Evolutionary conservation across 2,888 invertebrate genomes (phyloP), one percentile per base, ranked within the genome.

Genomic region (Spilarctia lutea): DNA sequence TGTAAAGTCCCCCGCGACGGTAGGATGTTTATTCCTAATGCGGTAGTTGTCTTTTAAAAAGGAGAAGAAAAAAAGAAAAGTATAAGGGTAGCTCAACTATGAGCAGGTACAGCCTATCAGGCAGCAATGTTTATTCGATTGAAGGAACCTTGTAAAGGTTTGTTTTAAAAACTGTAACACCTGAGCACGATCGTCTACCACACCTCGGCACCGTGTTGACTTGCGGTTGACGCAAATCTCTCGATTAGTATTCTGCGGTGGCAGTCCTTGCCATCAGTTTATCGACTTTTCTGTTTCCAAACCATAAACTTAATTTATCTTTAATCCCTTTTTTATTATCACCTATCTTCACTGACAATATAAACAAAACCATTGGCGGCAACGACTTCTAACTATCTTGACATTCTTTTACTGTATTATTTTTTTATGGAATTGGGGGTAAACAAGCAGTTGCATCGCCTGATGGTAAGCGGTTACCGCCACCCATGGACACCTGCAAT

Each of bases 201-300:
- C 52, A 56, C 2, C 52, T 0, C 52, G 11, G n/a, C 52, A 56
- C 85, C 84, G 83, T 83, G 85, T 85, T 86, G 85, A 89, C 85
- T 86, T 91, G 93, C 86, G 93, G 93, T 91, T 81, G 83, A 81
- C 80, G 87, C 89, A 91, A 93, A 93, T 93, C 91, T 90, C 86
- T 86, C 90, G 91, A 91, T 93, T 91, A 92, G 91, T 91, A 92
- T 91, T 91, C 89, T 91, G 92, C 81, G 93, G 92, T 89, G 86
- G 88, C 85, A 85, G 84, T 81, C 82, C 80, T 85, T 90, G 89
- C 92, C 91, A 89, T 90, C 89, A 87, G 88, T 88, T 91, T 91
- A 90, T 91, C 88, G 87, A 80, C 83, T 87, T 85, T 85, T 86
- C 82, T 89, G 89, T 89, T 91, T 88, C 87, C 88, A 89, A 30